phyloP scores from a whole-genome alignment of 2,888 invertebrate genomes.

The Loripinus fragilis region DNA sequence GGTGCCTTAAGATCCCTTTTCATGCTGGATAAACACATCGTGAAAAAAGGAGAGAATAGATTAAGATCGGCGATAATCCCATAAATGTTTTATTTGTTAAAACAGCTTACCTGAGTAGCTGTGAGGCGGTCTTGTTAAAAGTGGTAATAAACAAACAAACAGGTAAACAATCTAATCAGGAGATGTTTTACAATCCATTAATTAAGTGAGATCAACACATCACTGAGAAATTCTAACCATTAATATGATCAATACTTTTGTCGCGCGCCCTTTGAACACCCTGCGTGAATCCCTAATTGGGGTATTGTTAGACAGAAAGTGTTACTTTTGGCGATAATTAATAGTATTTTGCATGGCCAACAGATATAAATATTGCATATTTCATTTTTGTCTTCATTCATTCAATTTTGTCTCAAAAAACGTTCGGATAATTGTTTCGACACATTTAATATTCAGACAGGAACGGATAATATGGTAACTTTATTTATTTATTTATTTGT shows the following conservation, averaged over 20 bases:
- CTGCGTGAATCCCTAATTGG: constrained; percentile 17
- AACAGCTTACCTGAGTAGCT: constrained; percentile 6
- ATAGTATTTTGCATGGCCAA: neutral
- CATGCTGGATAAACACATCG: no score
- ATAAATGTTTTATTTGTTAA: constrained; percentile 4
- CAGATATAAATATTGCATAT: neutral
- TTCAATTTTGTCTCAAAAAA: no score
- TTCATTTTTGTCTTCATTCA: no score
- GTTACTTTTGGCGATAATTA: constrained; percentile 12
- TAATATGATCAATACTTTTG: constrained; percentile 23
- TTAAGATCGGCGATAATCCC: constrained; percentile 11
- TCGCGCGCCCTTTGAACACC: constrained; percentile 19
- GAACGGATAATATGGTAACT: no score
- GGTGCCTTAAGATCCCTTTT: no score
- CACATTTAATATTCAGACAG: no score
- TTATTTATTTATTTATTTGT: neutral
- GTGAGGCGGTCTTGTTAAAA: neutral
- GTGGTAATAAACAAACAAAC: neutral
- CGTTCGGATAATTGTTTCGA: no score
- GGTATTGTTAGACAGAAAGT: constrained; percentile 8
- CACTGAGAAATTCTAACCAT: constrained; percentile 27
- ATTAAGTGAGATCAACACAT: constrained; percentile 7
- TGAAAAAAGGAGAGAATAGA: no score
- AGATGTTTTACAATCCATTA: constrained; percentile 5
- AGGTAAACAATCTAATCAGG: neutral